Percentiles rank a stretch among this genome's conserved stretches.
Conservation (phyloP, 2,888 invertebrate species). For the Neocrepidodera transversa region DNA sequence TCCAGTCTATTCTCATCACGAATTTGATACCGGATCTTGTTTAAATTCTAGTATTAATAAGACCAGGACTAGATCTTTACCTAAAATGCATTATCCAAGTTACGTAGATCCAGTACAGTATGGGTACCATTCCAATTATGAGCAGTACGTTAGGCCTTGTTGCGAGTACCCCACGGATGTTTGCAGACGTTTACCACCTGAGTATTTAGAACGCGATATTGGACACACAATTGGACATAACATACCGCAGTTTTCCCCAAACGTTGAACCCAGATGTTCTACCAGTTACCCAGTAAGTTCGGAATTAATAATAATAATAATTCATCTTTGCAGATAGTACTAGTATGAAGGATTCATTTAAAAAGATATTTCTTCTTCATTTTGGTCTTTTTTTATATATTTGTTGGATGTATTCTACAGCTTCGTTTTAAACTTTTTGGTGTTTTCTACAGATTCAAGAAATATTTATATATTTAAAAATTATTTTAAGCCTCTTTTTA, state of each 20-base stretch:
- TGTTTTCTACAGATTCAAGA: no score
- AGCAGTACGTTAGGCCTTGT: neutral
- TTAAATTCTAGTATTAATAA: neutral
- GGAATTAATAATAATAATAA: no score
- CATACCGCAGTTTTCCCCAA: neutral
- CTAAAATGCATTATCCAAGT: slow-evolving; percentile 5
- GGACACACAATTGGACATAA: neutral
- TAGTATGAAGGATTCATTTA: no score
- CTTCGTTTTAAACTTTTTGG: no score
- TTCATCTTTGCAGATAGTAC: no score
- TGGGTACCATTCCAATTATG: neutral
- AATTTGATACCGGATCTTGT: neutral
- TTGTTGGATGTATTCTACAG: no score
- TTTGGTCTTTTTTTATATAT: no score
- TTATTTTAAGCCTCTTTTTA: no score
- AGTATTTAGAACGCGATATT: neutral
- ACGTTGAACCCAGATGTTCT: neutral
- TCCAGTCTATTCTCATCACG: neutral
- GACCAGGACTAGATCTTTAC: neutral
- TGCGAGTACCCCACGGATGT: neutral
- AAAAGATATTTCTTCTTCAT: no score
- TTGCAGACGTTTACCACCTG: neutral
- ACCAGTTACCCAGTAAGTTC: neutral
- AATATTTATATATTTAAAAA: no score
- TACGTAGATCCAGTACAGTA: slow-evolving; percentile 8